These are phyloP conservation scores for Pseudoatta argentina DNA, from an alignment of 1,140 invertebrate species.

Conservation along the genomic window DNA sequence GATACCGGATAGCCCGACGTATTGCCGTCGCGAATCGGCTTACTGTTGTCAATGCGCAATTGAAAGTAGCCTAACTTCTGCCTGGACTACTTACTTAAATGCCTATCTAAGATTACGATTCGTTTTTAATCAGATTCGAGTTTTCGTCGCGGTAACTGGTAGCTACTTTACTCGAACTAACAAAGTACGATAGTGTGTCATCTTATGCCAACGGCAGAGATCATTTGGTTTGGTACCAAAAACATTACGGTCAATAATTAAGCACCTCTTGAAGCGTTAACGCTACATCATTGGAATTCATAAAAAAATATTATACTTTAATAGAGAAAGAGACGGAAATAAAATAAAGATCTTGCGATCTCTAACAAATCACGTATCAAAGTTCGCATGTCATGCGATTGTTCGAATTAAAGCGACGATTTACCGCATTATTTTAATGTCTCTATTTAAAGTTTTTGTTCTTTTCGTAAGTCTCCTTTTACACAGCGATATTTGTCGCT, in stretches of 20 bases:
- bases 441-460: neutral
- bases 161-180: conserved; percentile 26
- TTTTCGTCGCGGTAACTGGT: conserved; percentile 16
- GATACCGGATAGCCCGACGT: conserved; percentile 52
- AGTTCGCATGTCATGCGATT: neutral
- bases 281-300: neutral
- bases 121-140: conserved; percentile 20
- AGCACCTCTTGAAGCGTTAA: conserved; percentile 22
- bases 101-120: conserved; percentile 65
- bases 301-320: conserved; percentile 18
- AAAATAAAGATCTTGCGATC: conserved; percentile 7
- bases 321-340: conserved; percentile 11
- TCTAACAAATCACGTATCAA: conserved; percentile 36
- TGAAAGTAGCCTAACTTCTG: conserved; percentile 54
- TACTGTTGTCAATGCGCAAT: conserved; percentile 63
- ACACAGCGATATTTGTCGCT: neutral
- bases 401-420: conserved; percentile 18
- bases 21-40: conserved; percentile 25
- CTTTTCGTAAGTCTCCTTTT: neutral
- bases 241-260: conserved; percentile 6
- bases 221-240: conserved; percentile 49
- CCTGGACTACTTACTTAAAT: conserved; percentile 61
- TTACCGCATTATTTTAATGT: conserved; percentile 13
- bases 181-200: conserved; percentile 12
- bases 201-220: conserved; percentile 43